Conservation (phyloP, 92 coral and sea anemone genomes). For the Heliopora coerulea region DNA sequence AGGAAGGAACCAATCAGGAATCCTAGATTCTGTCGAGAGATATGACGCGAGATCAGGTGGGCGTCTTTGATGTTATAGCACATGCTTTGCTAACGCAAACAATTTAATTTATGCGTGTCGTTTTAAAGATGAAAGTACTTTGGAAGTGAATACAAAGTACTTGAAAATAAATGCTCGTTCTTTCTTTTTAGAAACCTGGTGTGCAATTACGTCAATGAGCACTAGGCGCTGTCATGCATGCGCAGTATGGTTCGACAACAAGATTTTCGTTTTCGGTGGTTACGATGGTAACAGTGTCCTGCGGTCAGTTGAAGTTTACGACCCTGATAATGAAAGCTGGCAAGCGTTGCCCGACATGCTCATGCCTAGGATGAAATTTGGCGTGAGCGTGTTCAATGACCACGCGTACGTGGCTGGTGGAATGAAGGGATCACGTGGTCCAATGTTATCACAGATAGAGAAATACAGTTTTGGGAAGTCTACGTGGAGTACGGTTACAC, state of each 20-base stretch:
- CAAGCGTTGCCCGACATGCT: constrained; percentile 62
- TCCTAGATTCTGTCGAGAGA: constrained; percentile 69
- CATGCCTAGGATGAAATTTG: constrained; percentile 68
- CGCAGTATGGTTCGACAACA: constrained; percentile 58
- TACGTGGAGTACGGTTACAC: constrained; percentile 15
- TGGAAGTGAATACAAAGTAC: too few relatives aligned
- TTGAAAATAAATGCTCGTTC: neutral
- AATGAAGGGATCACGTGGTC: constrained; percentile 47
- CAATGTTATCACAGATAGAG: constrained; percentile 20
- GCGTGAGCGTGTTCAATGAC: constrained; percentile 67
- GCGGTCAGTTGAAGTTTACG: constrained; percentile 71
- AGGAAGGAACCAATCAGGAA: constrained; percentile 61
- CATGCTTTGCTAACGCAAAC: too few relatives aligned
- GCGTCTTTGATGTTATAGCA: too few relatives aligned
- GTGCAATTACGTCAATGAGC: constrained; percentile 59
- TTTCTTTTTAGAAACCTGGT: constrained; percentile 67
- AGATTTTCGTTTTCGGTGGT: constrained; percentile 80
- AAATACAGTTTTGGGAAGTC: constrained; percentile 2
- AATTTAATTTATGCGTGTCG: too few relatives aligned
- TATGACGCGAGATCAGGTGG: constrained; percentile 60
- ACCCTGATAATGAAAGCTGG: constrained; percentile 66
- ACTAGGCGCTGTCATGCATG: constrained; percentile 63
- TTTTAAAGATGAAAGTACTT: too few relatives aligned
- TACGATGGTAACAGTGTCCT: constrained; percentile 64
- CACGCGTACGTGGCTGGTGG: constrained; percentile 82